Conservation (phyloP, 2,888 invertebrate genomes). For the Pollenia angustigena region DNA sequence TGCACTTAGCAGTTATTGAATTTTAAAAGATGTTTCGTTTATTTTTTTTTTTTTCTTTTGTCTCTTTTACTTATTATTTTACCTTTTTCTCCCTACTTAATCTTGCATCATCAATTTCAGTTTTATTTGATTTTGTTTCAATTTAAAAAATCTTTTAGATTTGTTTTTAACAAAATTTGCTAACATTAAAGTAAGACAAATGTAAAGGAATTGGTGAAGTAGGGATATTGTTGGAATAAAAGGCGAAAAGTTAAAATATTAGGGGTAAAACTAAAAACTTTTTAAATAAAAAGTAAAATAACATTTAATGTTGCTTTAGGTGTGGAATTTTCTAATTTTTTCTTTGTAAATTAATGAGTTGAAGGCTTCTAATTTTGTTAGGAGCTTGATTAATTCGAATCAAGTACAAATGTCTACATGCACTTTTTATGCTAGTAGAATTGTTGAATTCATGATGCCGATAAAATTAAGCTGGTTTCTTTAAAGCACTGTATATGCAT, state of each 20-base stretch:
- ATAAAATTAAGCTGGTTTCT: too few species aligned
- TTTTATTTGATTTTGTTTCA: constrained; percentile 39
- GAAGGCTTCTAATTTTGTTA: too few species aligned
- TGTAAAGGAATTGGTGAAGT: not conserved
- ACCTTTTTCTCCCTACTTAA: not conserved
- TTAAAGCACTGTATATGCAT: too few species aligned
- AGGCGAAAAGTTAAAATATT: not conserved
- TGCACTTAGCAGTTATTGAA: constrained; percentile 70
- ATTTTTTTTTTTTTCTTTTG: constrained; percentile 8
- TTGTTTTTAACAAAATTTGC: not conserved
- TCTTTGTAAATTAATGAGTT: too few species aligned
- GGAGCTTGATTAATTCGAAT: too few species aligned
- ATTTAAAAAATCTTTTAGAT: constrained; percentile 19
- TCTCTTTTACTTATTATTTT: not conserved
- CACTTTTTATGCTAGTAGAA: too few species aligned
- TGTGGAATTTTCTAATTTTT: too few species aligned
- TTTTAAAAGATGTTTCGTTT: constrained; percentile 20
- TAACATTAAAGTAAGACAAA: not conserved
- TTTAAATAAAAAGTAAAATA: too few species aligned
- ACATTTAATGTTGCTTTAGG: too few species aligned
- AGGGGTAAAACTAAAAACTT: not conserved
- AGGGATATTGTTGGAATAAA: not conserved
- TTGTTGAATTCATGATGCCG: too few species aligned
- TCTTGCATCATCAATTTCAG: constrained; percentile 20
- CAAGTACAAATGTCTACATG: too few species aligned